A percentile compares a stretch with the other conserved stretches of the same genome.
These are phyloP conservation scores for Chrysocyon brachyurus DNA, from an alignment of 2,797 vertebrate genomes.

Conservation along the genomic window DNA sequence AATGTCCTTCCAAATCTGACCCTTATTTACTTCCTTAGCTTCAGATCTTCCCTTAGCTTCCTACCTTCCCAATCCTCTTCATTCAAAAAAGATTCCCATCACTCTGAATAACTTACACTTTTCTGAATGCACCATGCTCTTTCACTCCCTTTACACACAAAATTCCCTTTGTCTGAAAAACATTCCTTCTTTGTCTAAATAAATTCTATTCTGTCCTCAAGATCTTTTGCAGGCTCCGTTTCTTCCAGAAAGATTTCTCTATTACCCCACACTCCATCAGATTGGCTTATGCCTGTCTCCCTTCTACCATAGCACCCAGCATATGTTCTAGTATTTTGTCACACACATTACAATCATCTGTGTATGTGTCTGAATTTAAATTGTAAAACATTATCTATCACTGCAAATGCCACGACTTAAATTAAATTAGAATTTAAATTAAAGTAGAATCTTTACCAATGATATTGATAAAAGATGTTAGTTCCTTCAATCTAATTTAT, in stretches of 20 bases:
- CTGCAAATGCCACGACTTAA: constrained; percentile 15
- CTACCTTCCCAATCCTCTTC: not conserved
- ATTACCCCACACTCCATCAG: not conserved
- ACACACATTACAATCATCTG: not conserved
- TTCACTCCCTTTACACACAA: not conserved
- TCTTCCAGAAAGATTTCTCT: constrained; percentile 23
- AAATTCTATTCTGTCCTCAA: not conserved
- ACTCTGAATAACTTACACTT: not conserved
- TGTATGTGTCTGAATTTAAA: not conserved
- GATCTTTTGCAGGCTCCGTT: not conserved
- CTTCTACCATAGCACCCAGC: not conserved
- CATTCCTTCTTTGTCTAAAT: not conserved
- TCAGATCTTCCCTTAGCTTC: not conserved
- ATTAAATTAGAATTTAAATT: not conserved
- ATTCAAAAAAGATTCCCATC: not conserved
- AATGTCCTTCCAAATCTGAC: not conserved
- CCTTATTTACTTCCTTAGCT: not conserved
- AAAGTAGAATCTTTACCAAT: not conserved
- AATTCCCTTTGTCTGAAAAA: not conserved
- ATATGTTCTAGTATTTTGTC: constrained; percentile 36
- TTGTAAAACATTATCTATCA: not conserved
- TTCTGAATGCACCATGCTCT: not conserved
- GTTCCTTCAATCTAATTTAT: not conserved
- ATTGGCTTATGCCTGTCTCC: not conserved
- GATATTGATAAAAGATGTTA: not conserved